Base-by-base conservation (phyloP, 2,113 vertebrate genomes). In the Zosterops hypoxanthus region DNA sequence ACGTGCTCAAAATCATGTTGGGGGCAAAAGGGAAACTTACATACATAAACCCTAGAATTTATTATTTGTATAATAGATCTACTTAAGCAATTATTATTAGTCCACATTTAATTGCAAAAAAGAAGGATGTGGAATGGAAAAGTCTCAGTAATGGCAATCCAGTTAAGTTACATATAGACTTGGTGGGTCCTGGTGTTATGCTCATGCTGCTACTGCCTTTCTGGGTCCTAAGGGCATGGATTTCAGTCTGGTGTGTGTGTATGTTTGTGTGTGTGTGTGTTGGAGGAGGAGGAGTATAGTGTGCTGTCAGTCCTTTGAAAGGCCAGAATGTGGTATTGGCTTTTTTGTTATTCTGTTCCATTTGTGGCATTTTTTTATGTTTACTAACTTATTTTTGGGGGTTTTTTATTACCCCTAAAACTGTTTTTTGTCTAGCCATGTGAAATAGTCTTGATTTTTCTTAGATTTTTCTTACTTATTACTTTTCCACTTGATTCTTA, bases 221-320 rank as follows among this genome's bases (percentile, higher is more conserved):
- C 50, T 81, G 42, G 2, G 11, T 68, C 14, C 56, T 39, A 12
- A 11, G 12, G 29, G 18, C 9, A 69, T 0, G 0, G 7, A 8
- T 49, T 41, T 28, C 6, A 56, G 13, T 16, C 59, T 60, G 29
- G 8, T 11, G 9, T 59, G 59, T 36, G 9, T 42, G 47, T 23
- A 11, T 47, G 22, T 20, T 36, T 36, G 36, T 11, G 5, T 49
- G 29, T 39, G 19, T 2, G 0, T 14, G n/a, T 53, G 13, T 42
- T 42, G 15, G 18, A 47, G 34, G 36, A 80, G 14, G 9, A 18
- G 18, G 14, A 25, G 8, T 26, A 18, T 21, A n/a, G 14, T 14
- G 10, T 33, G 13, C 33, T 56, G 28, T 18, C 28, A 13, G 28
- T n/a, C 39, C 16, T 82, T 77, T 56, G 15, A 36, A 65, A 56